Conservation (phyloP, 2,888 invertebrate species). For the Orthonevra nobilis region DNA sequence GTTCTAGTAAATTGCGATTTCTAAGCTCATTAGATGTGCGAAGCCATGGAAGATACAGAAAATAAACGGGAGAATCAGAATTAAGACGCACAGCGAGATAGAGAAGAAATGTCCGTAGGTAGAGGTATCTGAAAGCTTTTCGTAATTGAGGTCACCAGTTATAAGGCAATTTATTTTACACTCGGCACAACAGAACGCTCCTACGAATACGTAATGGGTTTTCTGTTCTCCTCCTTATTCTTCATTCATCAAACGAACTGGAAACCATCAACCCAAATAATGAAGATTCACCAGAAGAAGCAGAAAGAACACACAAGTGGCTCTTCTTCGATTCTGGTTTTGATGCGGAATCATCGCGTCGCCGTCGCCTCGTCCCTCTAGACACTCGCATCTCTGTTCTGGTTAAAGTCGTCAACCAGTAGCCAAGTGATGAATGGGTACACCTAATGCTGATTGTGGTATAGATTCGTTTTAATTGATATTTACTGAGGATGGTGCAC, state of each 20-base stretch:
- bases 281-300: constrained; percentile 12
- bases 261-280: constrained; percentile 53
- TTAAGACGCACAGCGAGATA: not conserved
- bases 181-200: constrained; percentile 52
- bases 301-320: no score
- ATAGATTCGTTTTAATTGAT: no score
- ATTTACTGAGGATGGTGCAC: no score
- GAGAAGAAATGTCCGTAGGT: constrained; percentile 23
- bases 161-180: constrained; percentile 67
- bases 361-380: no score
- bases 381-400: no score
- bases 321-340: no score
- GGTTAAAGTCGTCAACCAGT: no score
- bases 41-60: constrained; percentile 47
- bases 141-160: constrained; percentile 67
- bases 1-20: constrained; percentile 35
- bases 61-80: constrained; percentile 15
- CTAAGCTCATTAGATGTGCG: constrained; percentile 63
- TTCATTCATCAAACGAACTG: constrained; percentile 34
- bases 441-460: no score
- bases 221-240: constrained; percentile 45
- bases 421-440: no score
- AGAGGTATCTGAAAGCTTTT: constrained; percentile 33
- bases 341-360: no score
- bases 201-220: constrained; percentile 52